Conservation (phyloP, 2,797 vertebrate species). For the Cryptoprocta ferox region DNA sequence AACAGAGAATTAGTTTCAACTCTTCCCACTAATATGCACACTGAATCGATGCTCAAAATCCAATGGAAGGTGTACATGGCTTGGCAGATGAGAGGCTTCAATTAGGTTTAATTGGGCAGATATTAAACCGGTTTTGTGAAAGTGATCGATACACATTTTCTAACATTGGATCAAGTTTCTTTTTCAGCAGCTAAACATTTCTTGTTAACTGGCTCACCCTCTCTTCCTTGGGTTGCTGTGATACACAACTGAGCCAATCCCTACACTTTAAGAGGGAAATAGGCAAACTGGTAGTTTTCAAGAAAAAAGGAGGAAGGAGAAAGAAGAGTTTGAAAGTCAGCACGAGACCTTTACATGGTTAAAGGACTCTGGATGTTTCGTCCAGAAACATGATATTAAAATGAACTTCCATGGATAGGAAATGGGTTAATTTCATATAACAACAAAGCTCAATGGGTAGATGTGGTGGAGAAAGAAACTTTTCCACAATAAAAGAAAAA, state of each 20-base stretch:
- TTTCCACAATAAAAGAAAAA: neutral
- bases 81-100: slow-evolving; percentile 49
- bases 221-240: neutral
- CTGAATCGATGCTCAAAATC: neutral
- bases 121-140: slow-evolving; percentile 69
- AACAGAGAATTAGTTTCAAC: slow-evolving; percentile 24
- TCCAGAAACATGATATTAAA: neutral
- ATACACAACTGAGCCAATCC: neutral
- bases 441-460: neutral
- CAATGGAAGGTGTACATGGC: slow-evolving; percentile 12
- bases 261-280: neutral
- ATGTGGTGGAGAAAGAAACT: neutral
- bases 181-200: slow-evolving; percentile 61
- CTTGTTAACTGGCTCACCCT: slow-evolving; percentile 61
- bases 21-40: neutral
- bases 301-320: neutral
- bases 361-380: neutral
- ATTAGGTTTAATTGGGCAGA: slow-evolving; percentile 72
- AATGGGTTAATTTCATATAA: neutral
- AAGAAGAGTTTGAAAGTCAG: neutral
- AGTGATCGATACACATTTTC: slow-evolving; percentile 74
- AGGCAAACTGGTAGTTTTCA: neutral
- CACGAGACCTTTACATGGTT: neutral
- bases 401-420: neutral
- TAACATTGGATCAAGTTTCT: slow-evolving; percentile 66